Percentiles rank a stretch among this genome's conserved stretches.
Evolutionary conservation across 1,140 invertebrate species (phyloP).

Genomic region (Cherax quadricarinatus): DNA sequence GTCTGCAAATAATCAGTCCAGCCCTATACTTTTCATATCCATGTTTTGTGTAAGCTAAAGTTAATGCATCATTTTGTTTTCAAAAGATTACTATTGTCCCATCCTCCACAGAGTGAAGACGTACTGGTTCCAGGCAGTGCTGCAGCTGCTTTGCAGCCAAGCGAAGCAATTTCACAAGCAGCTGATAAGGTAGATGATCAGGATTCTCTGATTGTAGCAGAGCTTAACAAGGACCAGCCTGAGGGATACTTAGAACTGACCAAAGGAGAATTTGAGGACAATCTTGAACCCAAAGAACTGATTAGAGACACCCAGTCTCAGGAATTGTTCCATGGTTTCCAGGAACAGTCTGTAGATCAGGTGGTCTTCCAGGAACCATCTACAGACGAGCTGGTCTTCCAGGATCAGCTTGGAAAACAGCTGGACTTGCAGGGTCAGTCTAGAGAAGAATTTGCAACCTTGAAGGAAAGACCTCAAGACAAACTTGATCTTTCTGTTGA

Average conservation of each 20-base stretch:
- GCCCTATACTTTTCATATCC: too few species aligned
- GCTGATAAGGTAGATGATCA: neutral
- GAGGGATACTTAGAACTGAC: neutral
- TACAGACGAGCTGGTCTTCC: too few species aligned
- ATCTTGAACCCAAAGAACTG: neutral
- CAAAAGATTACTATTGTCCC: too few species aligned
- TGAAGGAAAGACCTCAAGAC: too few species aligned
- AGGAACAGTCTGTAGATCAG: neutral
- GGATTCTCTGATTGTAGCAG: neutral
- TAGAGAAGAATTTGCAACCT: neutral
- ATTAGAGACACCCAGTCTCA: neutral
- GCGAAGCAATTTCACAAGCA: neutral
- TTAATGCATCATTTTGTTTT: too few species aligned
- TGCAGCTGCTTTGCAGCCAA: neutral
- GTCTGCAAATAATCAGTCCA: too few species aligned
- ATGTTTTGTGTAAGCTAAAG: too few species aligned
- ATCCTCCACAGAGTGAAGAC: slow-evolving; percentile 40
- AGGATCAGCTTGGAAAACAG: neutral
- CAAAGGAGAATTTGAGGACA: neutral
- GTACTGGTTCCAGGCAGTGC: slow-evolving; percentile 28
- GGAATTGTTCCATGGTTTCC: neutral
- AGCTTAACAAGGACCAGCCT: neutral
- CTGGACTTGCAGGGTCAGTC: too few species aligned
- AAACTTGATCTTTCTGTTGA: neutral
- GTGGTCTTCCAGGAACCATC: too few species aligned